These are phyloP conservation scores for Onchidella celtica DNA, from an alignment of 2,888 invertebrate genomes.

Conservation along the genomic window DNA sequence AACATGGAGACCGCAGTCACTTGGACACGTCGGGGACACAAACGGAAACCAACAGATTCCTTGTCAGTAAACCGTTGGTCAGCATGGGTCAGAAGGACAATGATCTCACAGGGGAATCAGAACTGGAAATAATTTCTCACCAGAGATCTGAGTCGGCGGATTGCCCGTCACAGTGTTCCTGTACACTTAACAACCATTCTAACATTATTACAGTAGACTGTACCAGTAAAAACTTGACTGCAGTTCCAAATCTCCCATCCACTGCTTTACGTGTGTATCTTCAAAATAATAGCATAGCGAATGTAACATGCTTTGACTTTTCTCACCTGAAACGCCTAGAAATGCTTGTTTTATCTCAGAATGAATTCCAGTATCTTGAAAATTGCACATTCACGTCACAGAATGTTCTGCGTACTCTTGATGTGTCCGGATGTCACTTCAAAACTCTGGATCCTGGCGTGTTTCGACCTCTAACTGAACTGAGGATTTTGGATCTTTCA, in stretches of 20 bases:
- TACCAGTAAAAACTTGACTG: background rate
- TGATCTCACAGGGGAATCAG: too few relatives aligned
- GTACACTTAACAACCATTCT: too few relatives aligned
- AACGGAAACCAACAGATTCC: too few relatives aligned
- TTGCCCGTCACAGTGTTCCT: too few relatives aligned
- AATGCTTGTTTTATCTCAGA: background rate
- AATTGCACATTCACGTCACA: background rate
- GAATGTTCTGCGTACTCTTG: background rate
- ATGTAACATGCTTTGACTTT: background rate
- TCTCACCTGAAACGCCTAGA: background rate
- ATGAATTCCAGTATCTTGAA: background rate
- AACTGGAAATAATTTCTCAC: too few relatives aligned
- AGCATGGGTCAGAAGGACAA: too few relatives aligned
- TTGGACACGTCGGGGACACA: too few relatives aligned
- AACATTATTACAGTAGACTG: background rate
- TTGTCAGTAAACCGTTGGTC: too few relatives aligned
- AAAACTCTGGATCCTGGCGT: background rate
- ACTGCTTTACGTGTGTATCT: background rate
- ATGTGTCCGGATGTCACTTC: background rate
- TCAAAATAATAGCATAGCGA: background rate
- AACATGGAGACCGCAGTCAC: too few relatives aligned
- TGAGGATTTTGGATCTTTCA: background rate
- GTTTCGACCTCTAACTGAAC: background rate
- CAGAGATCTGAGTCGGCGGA: too few relatives aligned
- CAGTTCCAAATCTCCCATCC: background rate